These are phyloP conservation scores for Heliconius sara DNA, from an alignment of 2,888 invertebrate genomes.

Conservation along the genomic window DNA sequence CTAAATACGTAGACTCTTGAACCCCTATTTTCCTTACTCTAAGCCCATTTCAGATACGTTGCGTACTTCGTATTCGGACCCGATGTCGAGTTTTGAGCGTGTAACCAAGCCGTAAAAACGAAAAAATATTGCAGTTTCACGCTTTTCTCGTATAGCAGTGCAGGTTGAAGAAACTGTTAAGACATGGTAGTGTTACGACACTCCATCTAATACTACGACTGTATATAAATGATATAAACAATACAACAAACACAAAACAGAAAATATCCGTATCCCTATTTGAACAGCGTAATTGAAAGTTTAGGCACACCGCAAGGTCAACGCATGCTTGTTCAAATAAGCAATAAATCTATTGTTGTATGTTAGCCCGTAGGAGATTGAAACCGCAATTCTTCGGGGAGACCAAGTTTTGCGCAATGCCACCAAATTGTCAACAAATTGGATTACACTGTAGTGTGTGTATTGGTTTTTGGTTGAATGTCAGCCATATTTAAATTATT, in stretches of 20 bases:
- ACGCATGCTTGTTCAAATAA: conserved; percentile 38
- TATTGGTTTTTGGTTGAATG: background rate
- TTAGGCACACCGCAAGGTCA: conserved; percentile 35
- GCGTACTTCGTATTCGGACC: too few relatives aligned
- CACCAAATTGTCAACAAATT: conserved; percentile 39
- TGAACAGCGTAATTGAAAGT: conserved; percentile 42
- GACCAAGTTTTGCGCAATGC: conserved; percentile 32
- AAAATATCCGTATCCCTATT: conserved; percentile 30
- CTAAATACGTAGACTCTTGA: too few relatives aligned
- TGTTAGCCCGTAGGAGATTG: conserved; percentile 31
- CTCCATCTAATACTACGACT: background rate
- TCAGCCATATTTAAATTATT: background rate
- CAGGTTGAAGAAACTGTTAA: background rate
- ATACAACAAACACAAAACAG: background rate
- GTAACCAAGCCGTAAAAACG: too few relatives aligned
- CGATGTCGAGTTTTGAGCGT: too few relatives aligned
- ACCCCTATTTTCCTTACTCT: too few relatives aligned
- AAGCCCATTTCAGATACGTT: too few relatives aligned
- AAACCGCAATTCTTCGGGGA: conserved; percentile 41
- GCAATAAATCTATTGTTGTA: conserved; percentile 42
- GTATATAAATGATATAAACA: background rate
- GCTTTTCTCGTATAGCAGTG: background rate
- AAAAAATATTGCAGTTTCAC: background rate
- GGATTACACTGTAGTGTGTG: conserved; percentile 8
- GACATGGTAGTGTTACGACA: background rate